Percentiles rank a stretch among this genome's conserved stretches.
These are phyloP conservation scores for Aplocera efformata DNA, from an alignment of 2,888 invertebrate genomes.

Conservation along the genomic window DNA sequence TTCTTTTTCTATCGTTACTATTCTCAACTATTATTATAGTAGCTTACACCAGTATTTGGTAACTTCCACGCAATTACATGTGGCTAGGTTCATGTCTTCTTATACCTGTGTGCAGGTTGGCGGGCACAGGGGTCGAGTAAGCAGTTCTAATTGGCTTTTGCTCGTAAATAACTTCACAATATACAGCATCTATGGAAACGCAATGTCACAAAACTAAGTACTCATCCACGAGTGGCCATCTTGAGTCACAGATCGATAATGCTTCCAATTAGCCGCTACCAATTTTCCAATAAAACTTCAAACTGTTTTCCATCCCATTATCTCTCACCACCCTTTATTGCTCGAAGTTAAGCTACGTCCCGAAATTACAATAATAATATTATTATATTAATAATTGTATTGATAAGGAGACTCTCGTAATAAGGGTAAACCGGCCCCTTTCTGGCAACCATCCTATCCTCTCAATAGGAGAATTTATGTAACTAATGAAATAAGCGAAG, in stretches of 20 bases:
- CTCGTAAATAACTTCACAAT: too few species aligned
- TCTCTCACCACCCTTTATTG: slow-evolving; percentile 78
- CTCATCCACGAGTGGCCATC: slow-evolving; percentile 49
- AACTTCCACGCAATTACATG: too few species aligned
- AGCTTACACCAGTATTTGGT: too few species aligned
- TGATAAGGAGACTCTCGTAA: slow-evolving; percentile 81
- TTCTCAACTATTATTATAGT: too few species aligned
- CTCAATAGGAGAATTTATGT: slow-evolving; percentile 80
- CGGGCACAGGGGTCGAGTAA: too few species aligned
- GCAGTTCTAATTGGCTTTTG: too few species aligned
- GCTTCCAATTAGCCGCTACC: slow-evolving; percentile 76
- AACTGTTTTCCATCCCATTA: slow-evolving; percentile 81
- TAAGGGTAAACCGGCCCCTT: slow-evolving; percentile 81
- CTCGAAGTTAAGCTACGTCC: slow-evolving; percentile 77
- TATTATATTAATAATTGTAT: slow-evolving; percentile 81
- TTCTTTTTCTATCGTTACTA: too few species aligned
- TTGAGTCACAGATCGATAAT: slow-evolving; percentile 72
- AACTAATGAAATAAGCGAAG: slow-evolving; percentile 81
- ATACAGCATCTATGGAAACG: too few species aligned
- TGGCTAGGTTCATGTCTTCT: too few species aligned
- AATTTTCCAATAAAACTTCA: slow-evolving; percentile 81
- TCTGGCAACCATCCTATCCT: slow-evolving; percentile 70
- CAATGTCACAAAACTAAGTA: slow-evolving; percentile 19
- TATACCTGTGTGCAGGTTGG: too few species aligned
- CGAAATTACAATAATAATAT: slow-evolving; percentile 80